These are phyloP conservation scores for Lithobius niger DNA, from an alignment of 1,140 invertebrate species.

Conservation along the genomic window DNA sequence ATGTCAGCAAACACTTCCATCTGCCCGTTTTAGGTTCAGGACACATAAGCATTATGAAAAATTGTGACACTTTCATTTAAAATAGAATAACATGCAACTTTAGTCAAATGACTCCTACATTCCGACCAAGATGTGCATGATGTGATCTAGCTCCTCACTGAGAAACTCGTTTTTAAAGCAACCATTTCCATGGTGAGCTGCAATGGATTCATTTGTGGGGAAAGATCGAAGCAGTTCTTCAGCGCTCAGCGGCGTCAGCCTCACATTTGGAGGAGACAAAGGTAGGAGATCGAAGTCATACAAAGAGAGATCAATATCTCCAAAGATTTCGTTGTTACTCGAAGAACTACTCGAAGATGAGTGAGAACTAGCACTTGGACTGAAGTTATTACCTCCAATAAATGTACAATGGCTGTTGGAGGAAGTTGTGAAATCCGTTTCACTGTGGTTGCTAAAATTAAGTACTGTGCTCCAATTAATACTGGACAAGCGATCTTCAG, in stretches of 20 bases:
- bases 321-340: constrained; percentile 28
- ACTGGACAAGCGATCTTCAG: constrained; percentile 43
- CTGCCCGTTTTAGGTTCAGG: too few species aligned
- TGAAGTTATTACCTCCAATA: constrained; percentile 19
- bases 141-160: constrained; percentile 6
- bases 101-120: too few species aligned
- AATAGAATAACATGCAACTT: too few species aligned
- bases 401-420: background rate
- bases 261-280: constrained; percentile 43
- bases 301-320: constrained; percentile 27
- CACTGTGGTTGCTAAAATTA: constrained; percentile 65
- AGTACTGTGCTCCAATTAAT: constrained; percentile 85
- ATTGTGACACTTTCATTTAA: too few species aligned
- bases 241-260: constrained; percentile 46
- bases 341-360: constrained; percentile 5
- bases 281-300: constrained; percentile 31
- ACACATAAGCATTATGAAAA: too few species aligned
- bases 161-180: constrained; percentile 1
- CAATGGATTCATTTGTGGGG: background rate
- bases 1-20: too few species aligned
- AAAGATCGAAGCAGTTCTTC: constrained; percentile 48
- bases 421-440: constrained; percentile 45
- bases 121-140: constrained; percentile 9
- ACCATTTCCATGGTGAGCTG: background rate
- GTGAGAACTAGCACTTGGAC: constrained; percentile 28